Evolutionary conservation across 2,888 invertebrate genomes (phyloP).

Genomic region (Therioaphis trifolii): DNA sequence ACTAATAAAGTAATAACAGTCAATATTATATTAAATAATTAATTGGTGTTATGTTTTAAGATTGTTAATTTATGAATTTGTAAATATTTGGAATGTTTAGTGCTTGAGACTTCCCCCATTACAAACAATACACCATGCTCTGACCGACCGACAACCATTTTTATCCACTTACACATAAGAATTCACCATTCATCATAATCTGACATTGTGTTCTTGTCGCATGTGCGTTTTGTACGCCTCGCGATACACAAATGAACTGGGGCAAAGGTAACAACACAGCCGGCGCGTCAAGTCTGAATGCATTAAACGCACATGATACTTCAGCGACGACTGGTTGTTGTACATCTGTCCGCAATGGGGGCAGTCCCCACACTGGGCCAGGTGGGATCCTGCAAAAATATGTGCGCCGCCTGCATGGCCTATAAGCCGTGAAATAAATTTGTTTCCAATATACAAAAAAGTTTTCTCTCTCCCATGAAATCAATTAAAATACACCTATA

Average conservation of each 20-base stretch:
- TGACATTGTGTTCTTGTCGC: conserved; percentile 73
- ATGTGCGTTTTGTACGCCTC: conserved; percentile 79
- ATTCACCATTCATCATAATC: conserved; percentile 64
- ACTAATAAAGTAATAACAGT: conserved; percentile 48
- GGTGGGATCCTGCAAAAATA: conserved; percentile 66
- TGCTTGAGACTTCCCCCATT: conserved; percentile 54
- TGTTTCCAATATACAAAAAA: conserved; percentile 13
- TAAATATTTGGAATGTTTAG: conserved; percentile 59
- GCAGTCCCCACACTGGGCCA: conserved; percentile 69
- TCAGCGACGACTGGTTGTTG: conserved; percentile 78
- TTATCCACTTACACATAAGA: conserved; percentile 57
- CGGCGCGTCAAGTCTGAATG: conserved; percentile 78
- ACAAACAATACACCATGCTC: conserved; percentile 62
- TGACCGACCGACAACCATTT: conserved; percentile 57
- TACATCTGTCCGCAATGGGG: conserved; percentile 78
- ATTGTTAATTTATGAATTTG: conserved; percentile 57
- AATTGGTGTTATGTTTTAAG: conserved; percentile 45
- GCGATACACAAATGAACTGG: conserved; percentile 77
- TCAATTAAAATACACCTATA: conserved; percentile 26
- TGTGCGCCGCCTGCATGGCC: conserved; percentile 62
- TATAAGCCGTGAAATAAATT: conserved; percentile 55
- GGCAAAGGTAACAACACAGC: conserved; percentile 78
- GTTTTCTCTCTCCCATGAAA: not conserved
- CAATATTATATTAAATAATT: conserved; percentile 46
- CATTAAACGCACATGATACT: conserved; percentile 77